Conservation (phyloP, 2,797 vertebrate genomes). For the Morelia viridis region DNA sequence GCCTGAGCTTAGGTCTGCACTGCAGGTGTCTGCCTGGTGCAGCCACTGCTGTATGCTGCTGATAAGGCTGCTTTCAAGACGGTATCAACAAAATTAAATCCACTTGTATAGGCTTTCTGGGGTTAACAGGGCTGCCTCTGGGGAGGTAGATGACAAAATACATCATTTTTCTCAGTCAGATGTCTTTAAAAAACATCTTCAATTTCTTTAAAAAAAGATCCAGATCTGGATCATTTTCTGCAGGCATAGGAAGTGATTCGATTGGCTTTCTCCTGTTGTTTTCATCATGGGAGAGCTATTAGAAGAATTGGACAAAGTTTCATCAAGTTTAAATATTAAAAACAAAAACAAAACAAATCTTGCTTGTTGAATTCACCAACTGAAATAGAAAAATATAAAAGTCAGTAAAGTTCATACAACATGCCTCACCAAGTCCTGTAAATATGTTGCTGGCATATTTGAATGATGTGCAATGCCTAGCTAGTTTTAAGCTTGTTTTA, state of each 20-base stretch:
- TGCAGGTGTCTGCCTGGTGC: conserved; percentile 22
- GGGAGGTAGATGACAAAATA: not conserved
- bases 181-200: not conserved
- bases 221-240: not conserved
- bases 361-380: not conserved
- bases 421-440: not conserved
- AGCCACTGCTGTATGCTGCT: not conserved
- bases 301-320: not conserved
- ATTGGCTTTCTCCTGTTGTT: not conserved
- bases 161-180: not conserved
- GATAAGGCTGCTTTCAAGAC: conserved; percentile 5
- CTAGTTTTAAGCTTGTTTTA: not conserved
- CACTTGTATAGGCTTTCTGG: not conserved
- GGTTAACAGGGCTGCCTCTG: not conserved
- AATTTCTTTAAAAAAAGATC: not conserved
- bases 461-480: not conserved
- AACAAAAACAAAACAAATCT: not conserved
- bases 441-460: not conserved
- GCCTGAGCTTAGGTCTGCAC: conserved; percentile 29
- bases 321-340: not conserved
- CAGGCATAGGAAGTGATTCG: not conserved
- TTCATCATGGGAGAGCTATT: not conserved
- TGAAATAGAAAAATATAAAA: not conserved
- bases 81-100: not conserved
- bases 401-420: not conserved